Percentiles rank a stretch among this genome's conserved stretches.
Conservation (phyloP, 2,113 vertebrate species). For the Callaeas wilsoni region DNA sequence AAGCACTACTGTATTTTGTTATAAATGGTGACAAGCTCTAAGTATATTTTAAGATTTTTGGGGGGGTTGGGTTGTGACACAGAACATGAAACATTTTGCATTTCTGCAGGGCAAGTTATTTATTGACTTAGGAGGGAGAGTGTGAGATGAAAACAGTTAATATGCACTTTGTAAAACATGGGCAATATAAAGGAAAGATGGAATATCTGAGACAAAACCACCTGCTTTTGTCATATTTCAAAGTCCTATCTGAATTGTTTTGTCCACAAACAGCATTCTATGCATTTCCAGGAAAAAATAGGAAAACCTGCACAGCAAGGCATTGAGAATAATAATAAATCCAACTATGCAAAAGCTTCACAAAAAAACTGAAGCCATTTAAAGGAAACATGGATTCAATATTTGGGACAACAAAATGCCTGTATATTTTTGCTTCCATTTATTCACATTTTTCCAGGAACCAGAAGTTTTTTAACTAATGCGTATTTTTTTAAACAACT, state of each 20-base stretch:
- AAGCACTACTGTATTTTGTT: background rate
- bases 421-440: background rate
- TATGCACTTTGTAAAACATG: background rate
- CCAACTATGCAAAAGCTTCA: background rate
- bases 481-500: background rate
- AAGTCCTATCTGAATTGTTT: background rate
- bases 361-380: background rate
- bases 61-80: background rate
- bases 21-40: background rate
- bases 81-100: background rate
- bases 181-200: background rate
- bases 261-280: background rate
- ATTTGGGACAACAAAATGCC: background rate
- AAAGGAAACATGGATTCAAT: background rate
- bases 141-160: background rate
- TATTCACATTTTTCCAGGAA: background rate
- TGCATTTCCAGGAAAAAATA: background rate
- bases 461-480: background rate
- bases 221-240: background rate
- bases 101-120: background rate
- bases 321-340: background rate
- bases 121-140: background rate
- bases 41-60: background rate
- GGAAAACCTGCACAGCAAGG: background rate
- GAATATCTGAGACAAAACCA: background rate